Base-by-base conservation (phyloP, 2,113 vertebrate species). In the Numida meleagris region DNA sequence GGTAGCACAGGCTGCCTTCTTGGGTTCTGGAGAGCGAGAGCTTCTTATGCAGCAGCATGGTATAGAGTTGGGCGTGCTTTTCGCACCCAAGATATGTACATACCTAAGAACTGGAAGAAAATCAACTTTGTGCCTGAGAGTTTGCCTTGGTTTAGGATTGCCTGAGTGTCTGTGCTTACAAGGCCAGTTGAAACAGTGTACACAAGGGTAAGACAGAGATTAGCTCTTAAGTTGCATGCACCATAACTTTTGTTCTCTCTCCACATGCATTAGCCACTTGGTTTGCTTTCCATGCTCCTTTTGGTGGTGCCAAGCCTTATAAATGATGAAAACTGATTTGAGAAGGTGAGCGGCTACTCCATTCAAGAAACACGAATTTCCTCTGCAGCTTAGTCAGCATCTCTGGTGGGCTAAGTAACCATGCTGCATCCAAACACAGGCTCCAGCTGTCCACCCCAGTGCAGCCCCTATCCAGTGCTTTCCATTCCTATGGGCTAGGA, bases 31-130 rank as follows among this genome's bases (percentile, higher is more conserved):
- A 77, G 55, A 42, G 45, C 13, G 43, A 90, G 63, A 33, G 57
- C 40, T 78, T 12, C 43, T 66, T 61, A 23, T 66, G 40, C 38
- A 68, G 83, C 63, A 77, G 63, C 5, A 29, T 14, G 50, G n/a
- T 34, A 14, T 40, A 71, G 31, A 42, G 45, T 40, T 84, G 31
- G 63, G 19, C 36, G 42, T 5, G 20, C 18, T 74, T 90, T 79
- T 45, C 57, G 57, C 1, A 2, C 0, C 1, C 29, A 21, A 87
- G 71, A 68, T 33, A 0, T 2, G 29, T 15, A 16, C 0, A 2
- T 76, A 45, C 58, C 55, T 42, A 84, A 87, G 40, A 40, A 11
- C 3, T 55, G n/a, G 62, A 89, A 92, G 48, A 93, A 86, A 84
- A 76, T 61, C 40, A 70, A 77, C 67, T 59, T 33, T 40, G 78